Evolutionary conservation across 2,888 invertebrate genomes (phyloP), one percentile per base, ranked within the genome.

Genomic region (Patella caerulea): DNA sequence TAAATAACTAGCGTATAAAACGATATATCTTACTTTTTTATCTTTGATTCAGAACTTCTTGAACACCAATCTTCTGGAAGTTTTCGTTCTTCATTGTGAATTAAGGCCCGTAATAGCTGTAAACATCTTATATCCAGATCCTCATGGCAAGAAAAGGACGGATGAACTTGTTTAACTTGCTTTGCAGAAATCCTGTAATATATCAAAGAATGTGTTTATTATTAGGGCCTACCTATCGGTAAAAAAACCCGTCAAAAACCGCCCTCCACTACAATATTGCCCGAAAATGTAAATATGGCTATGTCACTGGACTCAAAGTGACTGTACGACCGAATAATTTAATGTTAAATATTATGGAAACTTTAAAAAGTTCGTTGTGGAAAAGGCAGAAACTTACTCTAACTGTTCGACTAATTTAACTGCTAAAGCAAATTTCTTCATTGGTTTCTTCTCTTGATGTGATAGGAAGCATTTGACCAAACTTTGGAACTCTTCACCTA

Each of bases 401-500:
- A 91, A 81, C 74, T 91, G 90, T 24, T 90, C 86, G n/a, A 91
- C 82, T 2, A 91, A 84, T 76, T 90, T 90, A 55, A 78, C 83
- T 29, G 88, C 86, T 5, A 84, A 82, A 4, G 81, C 82, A 77
- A 85, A 90, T 73, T 84, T 82, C 78, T 88, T 88, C 52, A 75
- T 77, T 2, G 86, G 80, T 56, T 88, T 90, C 82, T 90, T 91
- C 80, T 90, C 91, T 45, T 87, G 79, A 0, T 78, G 79, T 34
- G 85, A 79, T 17, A 88, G 79, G 78, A 91, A 91, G 72, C 90
- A 89, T 52, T 86, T 84, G 15, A 89, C 86, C 74, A 91, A 86
- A 71, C 84, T 88, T 82, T 91, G 91, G 76, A 91, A 91, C 82
- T 91, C 91, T 76, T 91, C 91, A 4, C 91, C 91, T 34, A 91